Base-by-base conservation (phyloP, 2,113 vertebrate genomes). In the Rhodinocichla rosea region DNA sequence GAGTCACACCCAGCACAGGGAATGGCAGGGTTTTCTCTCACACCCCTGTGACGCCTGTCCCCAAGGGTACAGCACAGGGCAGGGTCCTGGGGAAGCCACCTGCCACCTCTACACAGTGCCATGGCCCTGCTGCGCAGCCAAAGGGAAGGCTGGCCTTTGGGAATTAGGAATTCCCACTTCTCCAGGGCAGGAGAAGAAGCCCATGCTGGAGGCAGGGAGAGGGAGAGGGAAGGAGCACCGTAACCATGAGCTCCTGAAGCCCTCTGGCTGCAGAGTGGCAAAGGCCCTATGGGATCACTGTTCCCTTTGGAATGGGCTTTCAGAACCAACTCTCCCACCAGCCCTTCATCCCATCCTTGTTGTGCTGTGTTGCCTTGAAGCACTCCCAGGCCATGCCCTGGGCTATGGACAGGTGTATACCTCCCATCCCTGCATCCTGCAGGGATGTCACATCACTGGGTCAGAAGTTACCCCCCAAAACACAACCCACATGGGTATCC, bases 361-460 rank as follows among this genome's bases (percentile, higher is more conserved):
- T 0, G 0, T 8, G 1, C 35, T 42, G n/a, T 11, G 10, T 0
- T 13, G 52, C 26, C 33, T 23, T 7, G 2, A 15, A 65, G 50
- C 27, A 39, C 0, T 0, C 20, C 23, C 59, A 44, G 1, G 0
- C 76, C 12, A 1, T 27, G 26, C 6, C 19, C 52, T 35, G 23
- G 22, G 30, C 52, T 57, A 17, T 1, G 44, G 3, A 56, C 9
- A 24, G 49, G 11, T 2, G 3, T 2, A 30, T 11, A 10, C 18
- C 23, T 78, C 60, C 47, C 13, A 27, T 19, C 33, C n/a, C 28
- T 2, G 2, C 2, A 8, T 0, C 0, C 74, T 21, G 23, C 67
- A 56, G 35, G 33, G 26, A 37, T 39, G 57, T 28, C 60, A 42
- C 28, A 18, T 13, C 19, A 10, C 11, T 11, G 42, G 28, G n/a